Evolutionary conservation across 2,797 vertebrate genomes (phyloP), one percentile per base, ranked within the genome.

Genomic region (Tapirus indicus): DNA sequence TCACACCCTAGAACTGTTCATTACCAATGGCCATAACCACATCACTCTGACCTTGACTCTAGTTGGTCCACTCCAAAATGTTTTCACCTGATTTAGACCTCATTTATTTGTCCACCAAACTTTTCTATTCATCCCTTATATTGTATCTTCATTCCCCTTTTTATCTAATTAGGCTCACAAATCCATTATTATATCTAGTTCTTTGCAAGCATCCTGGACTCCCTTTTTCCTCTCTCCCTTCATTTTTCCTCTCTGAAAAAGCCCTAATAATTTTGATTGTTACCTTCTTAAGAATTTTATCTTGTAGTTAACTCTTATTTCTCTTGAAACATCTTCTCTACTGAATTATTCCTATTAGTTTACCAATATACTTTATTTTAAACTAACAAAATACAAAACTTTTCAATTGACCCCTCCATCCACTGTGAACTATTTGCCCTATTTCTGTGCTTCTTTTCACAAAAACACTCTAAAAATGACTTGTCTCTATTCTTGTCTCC

Each of bases 81-180:
- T 56, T 88, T 68, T 38, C 35, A 38, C 14, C 27, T 54, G 8
- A 90, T 49, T 66, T 87, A 91, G 18, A 68, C 1, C 49, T 64
- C 21, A 49, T 77, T 32, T 47, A 32, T 29, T 79, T 23, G 68
- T 52, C 13, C 25, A 44, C 10, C 38, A 64, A 29, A 7, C 0
- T 71, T 88, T 88, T 58, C 18, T 29, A 27, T 71, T 9, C 4
- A 41, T 0, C n/a, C 8, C 20, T 68, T 29, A 44, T 58, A 0
- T 41, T 58, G 47, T 77, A 29, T 88, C 27, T 95, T 58, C 25
- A 88, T 69, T 97, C 95, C 62, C 16, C 47, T 80, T 88, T 49
- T 49, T 58, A 79, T 21, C 27, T 32, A 68, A 5, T 32, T 54
- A 54, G 13, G 3, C 12, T 88, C 29, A 62, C 12, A 35, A 35